Percentiles rank a stretch among this genome's conserved stretches.
phyloP scores from a whole-genome alignment of 2,113 vertebrate genomes.

The Pedionomus torquatus region DNA sequence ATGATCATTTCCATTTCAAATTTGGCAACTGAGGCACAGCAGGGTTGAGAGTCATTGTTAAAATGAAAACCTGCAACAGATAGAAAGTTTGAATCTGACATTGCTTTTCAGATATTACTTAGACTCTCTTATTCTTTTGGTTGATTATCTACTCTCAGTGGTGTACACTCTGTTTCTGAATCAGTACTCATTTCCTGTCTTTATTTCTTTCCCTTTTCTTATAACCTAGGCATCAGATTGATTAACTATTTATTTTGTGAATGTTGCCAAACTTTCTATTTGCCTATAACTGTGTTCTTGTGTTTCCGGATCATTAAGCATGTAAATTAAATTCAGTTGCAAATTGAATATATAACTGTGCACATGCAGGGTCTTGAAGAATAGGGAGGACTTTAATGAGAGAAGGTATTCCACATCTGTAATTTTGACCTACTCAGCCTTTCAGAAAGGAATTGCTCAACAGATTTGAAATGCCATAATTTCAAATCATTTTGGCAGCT shows the following conservation, averaged over 20 bases:
- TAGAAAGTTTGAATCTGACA: neutral
- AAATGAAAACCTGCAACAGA: neutral
- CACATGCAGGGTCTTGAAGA: slow-evolving; percentile 21
- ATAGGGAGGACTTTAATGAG: slow-evolving; percentile 15
- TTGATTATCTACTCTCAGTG: neutral
- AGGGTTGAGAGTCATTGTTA: neutral
- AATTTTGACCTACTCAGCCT: slow-evolving; percentile 50
- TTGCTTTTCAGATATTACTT: neutral
- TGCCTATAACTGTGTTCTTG: slow-evolving; percentile 7
- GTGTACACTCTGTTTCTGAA: neutral
- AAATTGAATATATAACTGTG: slow-evolving; percentile 35
- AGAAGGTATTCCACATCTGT: slow-evolving; percentile 44
- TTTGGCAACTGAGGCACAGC: neutral
- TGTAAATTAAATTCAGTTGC: slow-evolving; percentile 52
- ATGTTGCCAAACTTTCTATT: slow-evolving; percentile 44
- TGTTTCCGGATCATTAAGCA: slow-evolving; percentile 57
- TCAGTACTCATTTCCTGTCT: neutral
- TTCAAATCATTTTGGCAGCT: slow-evolving; percentile 28
- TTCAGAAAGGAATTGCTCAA: slow-evolving; percentile 50
- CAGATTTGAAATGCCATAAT: slow-evolving; percentile 30
- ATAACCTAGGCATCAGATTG: neutral
- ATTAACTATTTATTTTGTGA: neutral
- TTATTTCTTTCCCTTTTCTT: neutral
- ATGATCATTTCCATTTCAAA: neutral
- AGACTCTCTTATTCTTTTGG: neutral